Base-by-base conservation (phyloP, 2,888 invertebrate genomes). In the Drosophila anomelani region DNA sequence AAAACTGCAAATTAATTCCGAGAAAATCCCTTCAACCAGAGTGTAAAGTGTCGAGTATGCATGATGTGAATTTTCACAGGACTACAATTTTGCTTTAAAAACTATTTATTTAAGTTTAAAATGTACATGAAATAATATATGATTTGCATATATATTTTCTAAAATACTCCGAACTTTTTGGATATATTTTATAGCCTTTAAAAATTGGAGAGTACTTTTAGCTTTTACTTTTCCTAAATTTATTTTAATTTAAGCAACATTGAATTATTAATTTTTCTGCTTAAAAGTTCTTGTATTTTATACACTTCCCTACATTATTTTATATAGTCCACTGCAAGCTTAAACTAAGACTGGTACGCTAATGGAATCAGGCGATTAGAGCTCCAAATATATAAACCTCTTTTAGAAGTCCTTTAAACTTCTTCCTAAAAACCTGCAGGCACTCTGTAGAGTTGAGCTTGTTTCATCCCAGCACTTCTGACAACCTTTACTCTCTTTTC, bases 1-100 rank as follows among this genome's bases (percentile, higher is more conserved):
- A 51, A 67, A 66, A 66, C 29, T 66, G 49, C 47, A 66, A 66
- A 66, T 66, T 66, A 66, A 66, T 66, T 66, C 36, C 34, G 20
- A 13, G 29, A 51, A 67, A 66, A 44, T 13, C 67, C 49, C 29
- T 8, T 43, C n/a, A 44, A 41, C 17, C 66, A 36, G 49, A 36
- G 46, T 34, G 39, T 15, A 15, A 63, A 63, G 36, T 53, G 53
- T 38, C 17, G 36, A 58, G 34, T 20, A 36, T 20, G 53, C 53
- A 36, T 53, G 34, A 36, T 4, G 7, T 2, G 53, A 15, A 51
- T 51, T 51, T 38, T 23, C 3, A n/a, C 23, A 23, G 12, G 9
- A 9, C 20, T 9, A 8, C 38, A 54, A 54, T 26, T 12, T n/a
- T n/a, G 38, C 7, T 8, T 49, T 58, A 34, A 23, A 9, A 13